Conservation (phyloP, 2,888 invertebrate genomes). For the Drosophila picticornis region DNA sequence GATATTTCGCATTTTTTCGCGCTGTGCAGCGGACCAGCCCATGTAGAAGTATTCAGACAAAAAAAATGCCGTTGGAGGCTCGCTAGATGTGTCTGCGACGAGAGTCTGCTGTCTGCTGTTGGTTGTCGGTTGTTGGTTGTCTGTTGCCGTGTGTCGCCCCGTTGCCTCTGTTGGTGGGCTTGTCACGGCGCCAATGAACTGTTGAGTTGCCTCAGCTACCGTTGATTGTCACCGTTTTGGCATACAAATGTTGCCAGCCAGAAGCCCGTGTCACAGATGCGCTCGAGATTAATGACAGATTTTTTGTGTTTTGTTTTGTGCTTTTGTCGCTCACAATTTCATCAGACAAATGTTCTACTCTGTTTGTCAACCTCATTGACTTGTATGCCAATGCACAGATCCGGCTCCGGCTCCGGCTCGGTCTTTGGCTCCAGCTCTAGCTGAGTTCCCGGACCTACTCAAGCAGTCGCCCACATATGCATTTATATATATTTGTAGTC, state of each 20-base stretch:
- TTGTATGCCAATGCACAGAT: constrained; percentile 66
- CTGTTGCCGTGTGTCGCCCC: constrained; percentile 23
- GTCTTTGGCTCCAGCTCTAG: constrained; percentile 52
- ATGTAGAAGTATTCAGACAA: background rate
- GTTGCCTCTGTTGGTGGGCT: constrained; percentile 63
- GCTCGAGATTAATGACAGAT: constrained; percentile 1
- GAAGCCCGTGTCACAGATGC: constrained; percentile 20
- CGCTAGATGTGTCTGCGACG: constrained; percentile 44
- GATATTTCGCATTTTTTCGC: background rate
- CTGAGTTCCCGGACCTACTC: constrained; percentile 68
- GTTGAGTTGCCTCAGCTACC: constrained; percentile 51
- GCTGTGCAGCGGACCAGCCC: background rate
- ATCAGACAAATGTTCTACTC: constrained; percentile 64
- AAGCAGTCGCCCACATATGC: constrained; percentile 21
- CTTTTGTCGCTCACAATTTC: constrained; percentile 47
- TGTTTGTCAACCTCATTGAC: constrained; percentile 31
- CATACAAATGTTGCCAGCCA: constrained; percentile 33
- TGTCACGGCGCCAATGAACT: constrained; percentile 69
- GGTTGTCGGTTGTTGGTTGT: constrained; percentile 9
- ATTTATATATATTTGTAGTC: background rate
- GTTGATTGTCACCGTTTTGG: constrained; percentile 24
- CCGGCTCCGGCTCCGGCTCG: constrained; percentile 77
- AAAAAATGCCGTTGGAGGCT: constrained; percentile 30
- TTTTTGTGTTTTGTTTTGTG: constrained; percentile 4
- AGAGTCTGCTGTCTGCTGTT: background rate